Conservation (phyloP, 2,797 vertebrate genomes). For the Saxicola maurus region DNA sequence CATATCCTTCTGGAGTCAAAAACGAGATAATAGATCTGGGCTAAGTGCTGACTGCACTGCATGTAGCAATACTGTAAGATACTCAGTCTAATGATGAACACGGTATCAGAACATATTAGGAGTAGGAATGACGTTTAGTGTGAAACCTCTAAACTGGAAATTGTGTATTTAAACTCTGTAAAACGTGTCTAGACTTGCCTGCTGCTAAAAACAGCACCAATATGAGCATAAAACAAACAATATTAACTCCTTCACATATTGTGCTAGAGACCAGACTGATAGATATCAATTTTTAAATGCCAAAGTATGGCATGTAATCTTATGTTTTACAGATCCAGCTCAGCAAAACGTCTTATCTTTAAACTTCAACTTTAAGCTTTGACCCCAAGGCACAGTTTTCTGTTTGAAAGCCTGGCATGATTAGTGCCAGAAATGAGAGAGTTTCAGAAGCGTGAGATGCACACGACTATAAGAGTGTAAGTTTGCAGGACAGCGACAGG, state of each 20-base stretch:
- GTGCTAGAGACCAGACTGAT: background rate
- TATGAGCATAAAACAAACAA: background rate
- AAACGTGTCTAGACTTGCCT: background rate
- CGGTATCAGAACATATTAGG: background rate
- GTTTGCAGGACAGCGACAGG: constrained; percentile 10
- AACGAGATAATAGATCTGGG: background rate
- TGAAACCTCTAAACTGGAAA: constrained; percentile 21
- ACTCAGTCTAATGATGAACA: background rate
- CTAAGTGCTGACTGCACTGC: background rate
- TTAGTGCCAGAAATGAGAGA: background rate
- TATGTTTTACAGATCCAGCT: background rate
- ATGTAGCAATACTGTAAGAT: background rate
- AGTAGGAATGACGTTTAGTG: background rate
- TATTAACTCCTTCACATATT: background rate
- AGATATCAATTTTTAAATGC: background rate
- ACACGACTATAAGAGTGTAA: background rate
- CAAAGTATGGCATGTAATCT: background rate
- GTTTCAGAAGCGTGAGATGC: background rate
- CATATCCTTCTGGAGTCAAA: background rate
- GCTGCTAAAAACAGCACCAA: background rate
- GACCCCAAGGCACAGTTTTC: rapidly evolving
- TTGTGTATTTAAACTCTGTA: constrained; percentile 18
- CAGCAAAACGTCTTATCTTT: background rate
- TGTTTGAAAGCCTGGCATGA: background rate
- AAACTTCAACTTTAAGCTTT: background rate